Evolutionary conservation across 23 tunicate genomes (phyloP), one percentile per base, ranked within the genome.

Genomic region (Halocynthia aurantium): DNA sequence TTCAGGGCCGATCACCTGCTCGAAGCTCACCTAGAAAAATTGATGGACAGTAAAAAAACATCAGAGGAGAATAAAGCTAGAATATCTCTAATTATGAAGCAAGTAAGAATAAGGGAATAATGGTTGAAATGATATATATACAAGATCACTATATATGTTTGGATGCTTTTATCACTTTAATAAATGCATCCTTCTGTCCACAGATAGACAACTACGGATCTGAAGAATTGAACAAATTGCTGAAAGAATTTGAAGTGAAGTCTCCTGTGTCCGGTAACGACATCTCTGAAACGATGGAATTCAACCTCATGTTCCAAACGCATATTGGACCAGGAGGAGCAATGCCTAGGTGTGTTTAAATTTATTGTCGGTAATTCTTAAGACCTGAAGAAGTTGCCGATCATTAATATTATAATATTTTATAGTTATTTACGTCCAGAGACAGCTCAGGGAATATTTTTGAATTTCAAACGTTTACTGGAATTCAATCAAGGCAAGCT

Each of bases 361-460:
- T 58, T 58, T 58, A 58, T 58, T 58, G 17, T 15, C 1, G 2
- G 4, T 13, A 58, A 58, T 2, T 15, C 15, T 13, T 13, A 58
- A n/a, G 17, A 58, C 15, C 63, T 58, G 17, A 58, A 5, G n/a
- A 58, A 58, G 17, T 1, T n/a, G 17, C 17, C 63, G 2, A n/a
- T 58, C n/a, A 13, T 15, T 19, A 15, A 12, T 51, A 55, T 17
- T 12, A 44, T 72, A 50, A 11, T 21, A 10, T 74, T 74, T n/a
- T 31, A 31, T 7, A 74, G 86, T 15, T 95, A 70, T 65, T 70
- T 95, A 51, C 72, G 99, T 6, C 99, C 99, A 58, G 99, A 95
- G 85, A 95, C 99, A 7, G 99, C 99, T 22, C 99, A 95, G 80
- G 99, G 99, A 5, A 95, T 95, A 6, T 95, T 95, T 76, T 82